Percentiles rank a stretch among this genome's conserved stretches.
Evolutionary conservation across 1,140 invertebrate species (phyloP).

Genomic region (Drosophila pruinosa): DNA sequence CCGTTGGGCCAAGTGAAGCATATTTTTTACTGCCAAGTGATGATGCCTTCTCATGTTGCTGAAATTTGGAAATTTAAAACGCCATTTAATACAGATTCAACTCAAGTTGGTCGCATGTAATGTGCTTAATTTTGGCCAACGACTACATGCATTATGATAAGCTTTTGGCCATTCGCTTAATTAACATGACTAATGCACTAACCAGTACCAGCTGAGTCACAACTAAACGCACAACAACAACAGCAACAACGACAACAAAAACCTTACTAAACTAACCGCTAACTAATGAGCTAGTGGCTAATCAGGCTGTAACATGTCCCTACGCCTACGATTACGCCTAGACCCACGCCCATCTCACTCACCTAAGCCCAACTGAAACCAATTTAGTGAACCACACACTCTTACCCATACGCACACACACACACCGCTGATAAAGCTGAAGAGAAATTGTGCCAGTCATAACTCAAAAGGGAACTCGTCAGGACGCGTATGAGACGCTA

Average conservation of each 20-base stretch:
- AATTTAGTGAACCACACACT: conserved; percentile 31
- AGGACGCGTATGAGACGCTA: conserved; percentile 39
- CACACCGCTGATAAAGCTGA: conserved; percentile 57
- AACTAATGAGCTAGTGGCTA: conserved; percentile 49
- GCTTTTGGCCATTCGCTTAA: conserved; percentile 47
- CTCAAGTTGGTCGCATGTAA: conserved; percentile 22
- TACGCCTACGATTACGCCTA: not conserved
- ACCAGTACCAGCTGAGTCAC: conserved; percentile 48
- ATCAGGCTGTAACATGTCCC: conserved; percentile 29
- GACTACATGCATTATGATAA: conserved; percentile 55
- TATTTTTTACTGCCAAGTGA: conserved; percentile 43
- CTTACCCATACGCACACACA: conserved; percentile 8
- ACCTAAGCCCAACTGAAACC: conserved; percentile 11
- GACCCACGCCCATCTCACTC: conserved; percentile 2
- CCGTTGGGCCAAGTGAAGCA: conserved; percentile 47
- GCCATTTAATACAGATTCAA: conserved; percentile 60
- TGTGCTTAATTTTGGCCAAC: conserved; percentile 42
- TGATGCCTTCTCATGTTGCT: conserved; percentile 20
- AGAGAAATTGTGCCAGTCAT: conserved; percentile 72
- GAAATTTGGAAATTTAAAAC: conserved; percentile 54
- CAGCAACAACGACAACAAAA: not conserved
- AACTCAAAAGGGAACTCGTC: conserved; percentile 55
- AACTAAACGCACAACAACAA: conserved; percentile 13
- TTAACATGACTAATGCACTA: conserved; percentile 72
- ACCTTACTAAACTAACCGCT: conserved; percentile 31